phyloP scores from a whole-genome alignment of 2,888 invertebrate species.

The Amiota minor region DNA sequence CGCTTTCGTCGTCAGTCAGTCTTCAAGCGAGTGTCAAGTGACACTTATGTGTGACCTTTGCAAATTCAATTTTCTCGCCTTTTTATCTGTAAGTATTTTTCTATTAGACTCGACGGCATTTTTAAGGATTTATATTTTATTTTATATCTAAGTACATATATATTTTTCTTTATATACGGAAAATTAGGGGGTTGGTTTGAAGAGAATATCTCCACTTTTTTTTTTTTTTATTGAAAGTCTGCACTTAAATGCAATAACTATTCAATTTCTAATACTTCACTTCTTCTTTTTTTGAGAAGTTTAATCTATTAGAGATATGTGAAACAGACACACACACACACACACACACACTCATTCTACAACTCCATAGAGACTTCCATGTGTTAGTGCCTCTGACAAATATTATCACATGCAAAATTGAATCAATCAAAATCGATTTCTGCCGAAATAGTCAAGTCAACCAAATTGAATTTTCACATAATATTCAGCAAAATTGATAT shows the following conservation, averaged over 20 bases:
- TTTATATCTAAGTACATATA: background rate
- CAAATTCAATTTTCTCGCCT: constrained; percentile 70
- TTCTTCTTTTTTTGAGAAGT: background rate
- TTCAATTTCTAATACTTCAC: background rate
- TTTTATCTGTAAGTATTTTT: constrained; percentile 68
- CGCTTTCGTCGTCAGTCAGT: constrained; percentile 51
- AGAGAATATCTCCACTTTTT: background rate
- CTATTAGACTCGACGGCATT: constrained; percentile 58
- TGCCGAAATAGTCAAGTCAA: constrained; percentile 47
- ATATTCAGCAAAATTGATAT: background rate
- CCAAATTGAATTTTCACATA: constrained; percentile 62
- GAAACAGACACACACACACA: no score
- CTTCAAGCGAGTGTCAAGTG: constrained; percentile 56
- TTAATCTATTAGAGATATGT: background rate
- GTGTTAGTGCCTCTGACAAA: constrained; percentile 33
- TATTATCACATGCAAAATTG: constrained; percentile 66
- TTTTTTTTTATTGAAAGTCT: background rate
- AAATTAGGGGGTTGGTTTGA: no score
- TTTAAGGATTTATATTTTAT: background rate
- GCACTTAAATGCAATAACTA: constrained; percentile 24
- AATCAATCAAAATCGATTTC: constrained; percentile 71
- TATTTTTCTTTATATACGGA: no score
- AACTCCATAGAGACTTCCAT: no score
- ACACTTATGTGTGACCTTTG: constrained; percentile 70
- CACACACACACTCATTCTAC: no score